phyloP scores from a whole-genome alignment of 2,113 vertebrate species.

The Mungos mungo region DNA sequence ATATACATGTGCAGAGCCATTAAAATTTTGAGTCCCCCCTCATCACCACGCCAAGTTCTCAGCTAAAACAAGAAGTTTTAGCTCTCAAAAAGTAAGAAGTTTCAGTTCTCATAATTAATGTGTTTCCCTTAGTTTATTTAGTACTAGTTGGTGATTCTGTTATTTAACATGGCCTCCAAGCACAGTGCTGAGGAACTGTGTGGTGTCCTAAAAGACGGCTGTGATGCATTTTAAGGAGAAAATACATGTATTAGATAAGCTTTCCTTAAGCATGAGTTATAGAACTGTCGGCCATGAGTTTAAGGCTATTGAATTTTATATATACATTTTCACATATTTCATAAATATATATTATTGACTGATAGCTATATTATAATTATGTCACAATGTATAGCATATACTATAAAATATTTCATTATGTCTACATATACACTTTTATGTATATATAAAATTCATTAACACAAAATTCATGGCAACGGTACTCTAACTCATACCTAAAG shows the following conservation, averaged over 20 bases:
- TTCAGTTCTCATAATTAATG: neutral
- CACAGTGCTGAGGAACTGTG: neutral
- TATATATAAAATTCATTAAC: neutral
- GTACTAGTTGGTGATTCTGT: neutral
- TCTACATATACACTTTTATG: neutral
- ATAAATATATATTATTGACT: neutral
- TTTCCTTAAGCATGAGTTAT: neutral
- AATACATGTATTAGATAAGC: neutral
- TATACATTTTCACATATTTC: neutral
- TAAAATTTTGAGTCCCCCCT: neutral
- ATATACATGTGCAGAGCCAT: neutral
- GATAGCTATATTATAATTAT: neutral
- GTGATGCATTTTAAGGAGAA: neutral
- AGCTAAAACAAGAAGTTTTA: neutral
- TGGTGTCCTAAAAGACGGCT: neutral
- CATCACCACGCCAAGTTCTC: rapidly evolving
- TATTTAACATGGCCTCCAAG: neutral
- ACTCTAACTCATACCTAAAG: neutral
- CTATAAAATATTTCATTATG: neutral
- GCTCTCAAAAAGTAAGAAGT: neutral
- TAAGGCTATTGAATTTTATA: neutral
- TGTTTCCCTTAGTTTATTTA: neutral
- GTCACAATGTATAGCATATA: neutral
- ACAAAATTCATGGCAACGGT: neutral
- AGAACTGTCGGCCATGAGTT: neutral